These are phyloP conservation scores for Podiceps cristatus DNA, from an alignment of 2,113 vertebrate species.

Conservation along the genomic window DNA sequence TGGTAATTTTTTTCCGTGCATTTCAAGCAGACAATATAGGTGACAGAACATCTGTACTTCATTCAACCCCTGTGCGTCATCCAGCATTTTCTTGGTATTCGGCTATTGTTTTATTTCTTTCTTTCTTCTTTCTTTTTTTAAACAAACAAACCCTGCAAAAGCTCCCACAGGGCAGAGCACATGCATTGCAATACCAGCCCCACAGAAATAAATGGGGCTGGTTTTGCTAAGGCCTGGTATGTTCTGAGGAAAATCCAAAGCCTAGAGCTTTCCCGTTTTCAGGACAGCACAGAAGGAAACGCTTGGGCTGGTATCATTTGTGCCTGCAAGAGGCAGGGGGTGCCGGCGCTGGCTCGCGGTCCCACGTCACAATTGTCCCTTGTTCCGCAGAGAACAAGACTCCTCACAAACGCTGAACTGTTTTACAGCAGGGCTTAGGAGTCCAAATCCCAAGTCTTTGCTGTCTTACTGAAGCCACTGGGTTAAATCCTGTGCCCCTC, in stretches of 20 bases:
- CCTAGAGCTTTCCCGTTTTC: background rate
- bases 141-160: background rate
- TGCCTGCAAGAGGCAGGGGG: background rate
- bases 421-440: background rate
- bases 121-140: background rate
- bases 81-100: background rate
- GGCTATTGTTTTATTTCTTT: background rate
- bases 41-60: slow-evolving; percentile 11
- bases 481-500: background rate
- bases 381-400: background rate
- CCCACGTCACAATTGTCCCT: slow-evolving; percentile 3
- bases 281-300: background rate
- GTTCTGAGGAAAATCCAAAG: background rate
- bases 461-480: background rate
- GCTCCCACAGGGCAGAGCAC: background rate
- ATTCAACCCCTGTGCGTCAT: background rate
- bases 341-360: background rate
- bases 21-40: background rate
- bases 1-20: background rate
- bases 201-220: background rate
- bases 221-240: background rate
- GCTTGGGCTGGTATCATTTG: background rate
- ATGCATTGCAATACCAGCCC: background rate
- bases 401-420: background rate
- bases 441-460: background rate